These are phyloP conservation scores for Aythya baeri DNA, from an alignment of 2,113 vertebrate species.

Conservation along the genomic window DNA sequence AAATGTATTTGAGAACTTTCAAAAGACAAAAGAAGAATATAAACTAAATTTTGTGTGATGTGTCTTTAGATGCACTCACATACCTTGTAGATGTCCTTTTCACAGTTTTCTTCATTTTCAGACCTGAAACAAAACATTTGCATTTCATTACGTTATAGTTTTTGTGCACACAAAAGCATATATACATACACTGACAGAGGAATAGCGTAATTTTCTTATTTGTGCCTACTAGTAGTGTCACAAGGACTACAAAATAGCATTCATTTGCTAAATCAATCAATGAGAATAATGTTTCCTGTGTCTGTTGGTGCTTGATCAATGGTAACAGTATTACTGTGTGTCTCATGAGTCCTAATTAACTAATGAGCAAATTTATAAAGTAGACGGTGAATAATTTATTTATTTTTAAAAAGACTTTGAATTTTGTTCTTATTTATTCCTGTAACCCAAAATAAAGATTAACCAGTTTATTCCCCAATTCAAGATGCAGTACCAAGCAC, in stretches of 20 bases:
- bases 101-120: not conserved
- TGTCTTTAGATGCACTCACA: not conserved
- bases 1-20: not conserved
- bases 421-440: not conserved
- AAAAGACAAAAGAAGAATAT: not conserved
- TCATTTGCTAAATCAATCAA: not conserved
- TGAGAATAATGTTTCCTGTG: not conserved
- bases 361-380: not conserved
- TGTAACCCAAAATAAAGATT: not conserved
- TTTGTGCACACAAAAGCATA: not conserved
- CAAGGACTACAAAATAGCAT: not conserved
- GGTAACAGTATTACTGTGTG: not conserved
- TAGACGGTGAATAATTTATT: not conserved
- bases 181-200: not conserved
- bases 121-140: slow-evolving; percentile 61
- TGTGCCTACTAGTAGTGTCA: not conserved
- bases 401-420: not conserved
- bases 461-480: not conserved
- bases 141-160: not conserved
- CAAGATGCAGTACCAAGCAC: not conserved
- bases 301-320: not conserved
- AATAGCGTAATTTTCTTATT: not conserved
- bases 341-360: not conserved
- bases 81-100: slow-evolving; percentile 60
- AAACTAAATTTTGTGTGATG: not conserved